Conservation (phyloP, 2,888 invertebrate species). For the Digitonthophagus gazella region DNA sequence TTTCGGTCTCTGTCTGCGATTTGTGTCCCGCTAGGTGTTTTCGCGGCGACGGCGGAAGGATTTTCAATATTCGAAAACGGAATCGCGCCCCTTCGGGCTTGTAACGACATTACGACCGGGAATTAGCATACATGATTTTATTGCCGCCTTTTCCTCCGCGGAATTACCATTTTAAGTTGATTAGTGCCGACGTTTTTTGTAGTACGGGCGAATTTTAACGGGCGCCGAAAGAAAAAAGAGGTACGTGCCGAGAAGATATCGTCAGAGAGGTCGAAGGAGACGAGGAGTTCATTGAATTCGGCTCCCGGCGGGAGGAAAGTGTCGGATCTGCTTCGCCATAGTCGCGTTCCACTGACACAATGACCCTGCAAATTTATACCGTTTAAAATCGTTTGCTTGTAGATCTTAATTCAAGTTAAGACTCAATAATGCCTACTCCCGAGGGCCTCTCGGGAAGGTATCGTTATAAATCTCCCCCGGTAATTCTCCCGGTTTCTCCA, state of each 20-base stretch:
- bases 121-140: background rate
- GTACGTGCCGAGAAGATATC: background rate
- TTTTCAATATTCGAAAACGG: background rate
- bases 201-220: background rate
- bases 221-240: background rate
- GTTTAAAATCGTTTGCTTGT: slow-evolving; percentile 27
- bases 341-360: background rate
- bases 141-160: background rate
- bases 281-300: background rate
- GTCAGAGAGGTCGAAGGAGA: background rate
- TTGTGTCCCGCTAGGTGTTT: background rate
- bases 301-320: background rate
- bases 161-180: background rate
- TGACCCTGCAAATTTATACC: slow-evolving; percentile 23
- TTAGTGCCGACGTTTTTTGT: background rate
- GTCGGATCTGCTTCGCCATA: background rate
- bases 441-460: background rate
- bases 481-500: background rate
- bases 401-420: slow-evolving; percentile 28
- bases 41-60: background rate
- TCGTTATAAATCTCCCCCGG: background rate
- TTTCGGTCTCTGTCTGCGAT: background rate
- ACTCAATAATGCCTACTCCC: slow-evolving; percentile 24
- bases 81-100: background rate
- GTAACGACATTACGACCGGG: background rate